A percentile compares a stretch with the other conserved stretches of the same genome.
Conservation (phyloP, 2,888 invertebrate genomes). For the Ecdyonurus torrentis region DNA sequence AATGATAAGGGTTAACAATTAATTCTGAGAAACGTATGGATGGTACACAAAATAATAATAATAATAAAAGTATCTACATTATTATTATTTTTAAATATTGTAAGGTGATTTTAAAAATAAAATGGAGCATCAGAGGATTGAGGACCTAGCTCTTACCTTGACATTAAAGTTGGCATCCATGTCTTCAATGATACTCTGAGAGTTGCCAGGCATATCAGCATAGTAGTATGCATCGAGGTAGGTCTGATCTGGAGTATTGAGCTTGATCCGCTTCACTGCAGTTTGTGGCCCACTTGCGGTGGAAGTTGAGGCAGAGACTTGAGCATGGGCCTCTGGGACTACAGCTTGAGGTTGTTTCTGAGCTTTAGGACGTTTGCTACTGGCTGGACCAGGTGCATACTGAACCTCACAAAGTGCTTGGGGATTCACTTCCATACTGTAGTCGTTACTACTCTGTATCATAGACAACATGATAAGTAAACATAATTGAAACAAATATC, state of each 20-base stretch:
- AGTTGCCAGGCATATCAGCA: neutral
- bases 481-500: no score
- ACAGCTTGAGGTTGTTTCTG: neutral
- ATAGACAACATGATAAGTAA: no score
- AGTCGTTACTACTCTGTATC: no score
- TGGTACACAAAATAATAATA: no score
- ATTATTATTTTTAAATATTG: no score
- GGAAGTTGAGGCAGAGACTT: neutral
- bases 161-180: neutral
- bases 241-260: neutral
- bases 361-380: neutral
- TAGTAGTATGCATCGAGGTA: slow-evolving; percentile 1
- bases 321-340: neutral
- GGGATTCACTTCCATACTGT: neutral
- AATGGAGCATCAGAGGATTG: no score
- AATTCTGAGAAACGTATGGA: no score
- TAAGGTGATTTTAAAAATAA: no score
- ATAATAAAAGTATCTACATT: no score
- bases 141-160: no score
- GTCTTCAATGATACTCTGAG: neutral
- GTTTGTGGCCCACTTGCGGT: neutral
- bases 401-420: neutral
- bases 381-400: neutral
- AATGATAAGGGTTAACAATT: no score
- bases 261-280: neutral